Evolutionary conservation across 2,113 vertebrate species (phyloP), one percentile per base, ranked within the genome.

Genomic region (Trichechus manatus): DNA sequence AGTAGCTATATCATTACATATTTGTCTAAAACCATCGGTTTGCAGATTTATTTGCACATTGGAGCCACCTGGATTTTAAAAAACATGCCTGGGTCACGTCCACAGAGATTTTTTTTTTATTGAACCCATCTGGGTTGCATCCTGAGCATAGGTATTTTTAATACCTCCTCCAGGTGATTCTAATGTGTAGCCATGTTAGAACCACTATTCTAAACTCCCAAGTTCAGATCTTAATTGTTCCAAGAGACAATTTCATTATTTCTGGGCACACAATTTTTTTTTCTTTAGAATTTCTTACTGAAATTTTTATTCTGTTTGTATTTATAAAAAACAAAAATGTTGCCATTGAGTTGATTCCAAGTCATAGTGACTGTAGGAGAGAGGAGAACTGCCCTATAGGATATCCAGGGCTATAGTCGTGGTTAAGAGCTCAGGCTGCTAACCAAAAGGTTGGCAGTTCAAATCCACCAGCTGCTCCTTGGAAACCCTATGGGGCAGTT

Each of bases 221-320:
- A 82, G 47, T 74, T 89, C 36, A 59, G 64, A 77, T 70, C 17
- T 91, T 88, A 36, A 59, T 86, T 95, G 92, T 97, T 78, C 22
- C 23, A 89, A 47, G 17, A 91, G 17, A 23, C 0, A 23, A 79
- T 92, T 87, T 42, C 47, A 83, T 19, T 77, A 33, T 68, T 86
- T 47, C 33, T 53, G 11, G 66, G 50, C 42, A 80, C 88, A 78
- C 59, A 5, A 87, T 33, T 93, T 91, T 53, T 68, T 23, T 42
- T 42, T 27, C 22, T 20, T 72, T 19, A 36, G 27, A 72, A 84
- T 72, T 91, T 95, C 63, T 90, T 47, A 79, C 61, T 83, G 39
- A 85, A 87, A 61, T 81, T 68, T 81, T 90, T 44, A 93, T 81
- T 92, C 63, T 94, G 22, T 64, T 95, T 42, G 39, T 61, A 86